Evolutionary conservation across 1,140 invertebrate species (phyloP).

Genomic region (Wiebesia pumilae): DNA sequence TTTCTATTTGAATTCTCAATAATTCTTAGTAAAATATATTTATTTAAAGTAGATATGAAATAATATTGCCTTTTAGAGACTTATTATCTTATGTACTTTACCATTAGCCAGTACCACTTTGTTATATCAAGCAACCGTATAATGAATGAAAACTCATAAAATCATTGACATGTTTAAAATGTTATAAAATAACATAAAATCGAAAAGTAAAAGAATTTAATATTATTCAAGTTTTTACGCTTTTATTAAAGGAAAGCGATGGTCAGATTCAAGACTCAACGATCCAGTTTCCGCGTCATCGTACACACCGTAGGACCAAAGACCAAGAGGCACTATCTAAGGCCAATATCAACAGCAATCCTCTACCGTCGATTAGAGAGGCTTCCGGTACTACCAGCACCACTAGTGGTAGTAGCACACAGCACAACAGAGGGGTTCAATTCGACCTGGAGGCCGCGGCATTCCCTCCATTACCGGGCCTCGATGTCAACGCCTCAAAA

Average conservation of each 20-base stretch:
- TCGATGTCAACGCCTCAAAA: slow-evolving; percentile 69
- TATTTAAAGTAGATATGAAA: no score
- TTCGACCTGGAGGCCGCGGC: slow-evolving; percentile 88
- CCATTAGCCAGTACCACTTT: no score
- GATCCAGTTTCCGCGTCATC: slow-evolving; percentile 70
- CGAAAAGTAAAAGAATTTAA: not conserved
- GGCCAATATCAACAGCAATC: slow-evolving; percentile 60
- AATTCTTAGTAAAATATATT: no score
- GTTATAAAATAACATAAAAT: not conserved
- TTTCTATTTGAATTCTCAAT: no score
- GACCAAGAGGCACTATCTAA: slow-evolving; percentile 68
- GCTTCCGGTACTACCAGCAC: slow-evolving; percentile 52
- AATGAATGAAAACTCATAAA: no score
- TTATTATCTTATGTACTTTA: no score
- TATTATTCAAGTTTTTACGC: not conserved
- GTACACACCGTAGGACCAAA: slow-evolving; percentile 74
- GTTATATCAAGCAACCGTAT: no score
- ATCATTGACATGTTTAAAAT: not conserved
- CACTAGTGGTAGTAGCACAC: slow-evolving; percentile 59
- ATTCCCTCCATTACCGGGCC: slow-evolving; percentile 87
- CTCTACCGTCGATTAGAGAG: slow-evolving; percentile 68
- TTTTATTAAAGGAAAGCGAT: slow-evolving; percentile 62
- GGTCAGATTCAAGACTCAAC: slow-evolving; percentile 63
- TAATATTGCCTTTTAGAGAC: no score
- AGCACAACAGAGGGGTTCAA: slow-evolving; percentile 75